Base-by-base conservation (phyloP, 2,113 vertebrate genomes). In the Apeltes quadracus region DNA sequence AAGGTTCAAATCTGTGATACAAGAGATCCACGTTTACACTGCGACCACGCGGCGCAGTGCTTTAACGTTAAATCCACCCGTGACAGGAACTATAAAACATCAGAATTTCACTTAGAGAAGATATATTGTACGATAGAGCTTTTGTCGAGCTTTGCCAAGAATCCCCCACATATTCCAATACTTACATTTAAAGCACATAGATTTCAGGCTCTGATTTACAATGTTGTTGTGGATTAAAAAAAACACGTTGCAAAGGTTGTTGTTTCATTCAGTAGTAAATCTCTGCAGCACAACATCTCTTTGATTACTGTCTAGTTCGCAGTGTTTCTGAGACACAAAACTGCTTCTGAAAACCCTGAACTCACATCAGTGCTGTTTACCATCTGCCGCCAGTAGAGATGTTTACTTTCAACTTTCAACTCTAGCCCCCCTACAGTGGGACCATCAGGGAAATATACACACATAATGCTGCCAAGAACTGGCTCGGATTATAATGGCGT, bases 321-420 rank as follows among this genome's bases (percentile, higher is more conserved):
- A 64, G 62, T 22, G 51, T 80, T 57, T 81, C 23, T 43, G 67
- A 62, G 55, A 67, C 67, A 38, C 54, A 15, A 46, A 70, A 69
- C 69, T 74, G 79, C 64, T 72, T 66, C 67, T 53, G 59, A 27
- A 55, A 72, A 76, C 57, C 41, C 68, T 74, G 29, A 80, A 77
- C 63, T 67, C 50, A 77, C 25, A 70, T 69, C 62, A 58, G 78
- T 68, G 65, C 76, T 78, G 67, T 77, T 80, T 69, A 76, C 79
- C 70, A 79, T 88, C 88, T 89, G 84, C 29, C 76, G 69, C 66
- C 63, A 69, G 16, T 44, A 61, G 25, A 82, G 38, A 78, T 72
- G 69, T 81, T 84, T 76, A 57, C 75, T 77, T 78, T 77, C 44
- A 77, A 44, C 70, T 68, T 58, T 22, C 16, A 3, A 29, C 29